Evolutionary conservation across 2,797 vertebrate species (phyloP), one percentile per base, ranked within the genome.

Genomic region (Epinephelus malabaricus): DNA sequence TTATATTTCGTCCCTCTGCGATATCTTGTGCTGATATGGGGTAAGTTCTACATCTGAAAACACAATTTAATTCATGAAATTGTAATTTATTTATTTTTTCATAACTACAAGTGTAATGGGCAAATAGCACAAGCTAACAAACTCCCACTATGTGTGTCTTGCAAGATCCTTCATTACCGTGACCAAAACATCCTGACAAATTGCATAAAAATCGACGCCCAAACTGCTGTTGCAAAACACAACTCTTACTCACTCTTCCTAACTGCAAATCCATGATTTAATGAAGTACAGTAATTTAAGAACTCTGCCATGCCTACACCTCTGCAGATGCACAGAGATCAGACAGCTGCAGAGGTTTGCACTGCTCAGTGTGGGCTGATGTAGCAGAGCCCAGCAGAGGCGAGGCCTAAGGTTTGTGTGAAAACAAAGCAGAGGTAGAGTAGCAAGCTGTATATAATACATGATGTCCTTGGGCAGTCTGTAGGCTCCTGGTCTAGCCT

Each of bases 21-120:
- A 80, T 99, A 97, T 89, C 95, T 99, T 72, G 81, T 99, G 91
- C 95, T 99, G 85, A 92, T 97, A 86, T 99, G 98, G 98, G 98
- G 98, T 99, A 96, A 98, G 98, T 96, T 69, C 5, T 53, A 38
- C 25, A 21, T 46, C 21, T 47, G 4, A 72, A 63, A 59, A 46
- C 0, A 15, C 46, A 53, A 5, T 53, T 54, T 9, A 43, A 80
- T 56, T 61, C 8, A 59, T 38, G 21, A 54, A 60, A 79, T 10
- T 65, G 19, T 15, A 50, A 58, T 19, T 23, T 8, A 60, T 19
- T 8, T 6, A 5, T 19, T n/a, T 49, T 21, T 59, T 25, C n/a
- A 47, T 38, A 15, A 19, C 27, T 27, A 8, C 65, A 65, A 46
- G 3, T 19, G 1, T 13, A 38, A 4, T 64, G 2, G 7, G 27